These are phyloP conservation scores for Caenorhabditis wallacei DNA, from an alignment of 2,888 invertebrate genomes.

Conservation along the genomic window DNA sequence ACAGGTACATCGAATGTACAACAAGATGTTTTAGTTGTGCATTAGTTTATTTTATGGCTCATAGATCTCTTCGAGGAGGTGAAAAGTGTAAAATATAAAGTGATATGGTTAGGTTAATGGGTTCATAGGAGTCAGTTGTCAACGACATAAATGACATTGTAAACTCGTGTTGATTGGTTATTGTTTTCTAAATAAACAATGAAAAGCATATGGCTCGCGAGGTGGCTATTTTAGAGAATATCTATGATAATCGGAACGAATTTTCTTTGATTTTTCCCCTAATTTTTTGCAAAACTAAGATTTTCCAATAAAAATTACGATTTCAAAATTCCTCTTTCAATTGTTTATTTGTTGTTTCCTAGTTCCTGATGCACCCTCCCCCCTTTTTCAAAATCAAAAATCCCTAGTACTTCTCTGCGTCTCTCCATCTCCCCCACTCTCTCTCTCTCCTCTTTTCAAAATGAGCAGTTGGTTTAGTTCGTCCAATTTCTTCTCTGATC, in stretches of 20 bases:
- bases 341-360: not conserved
- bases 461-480: constrained; percentile 44
- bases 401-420: constrained; percentile 3
- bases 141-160: not conserved
- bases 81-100: constrained; percentile 30
- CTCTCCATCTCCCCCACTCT: constrained; percentile 18
- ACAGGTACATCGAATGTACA: not conserved
- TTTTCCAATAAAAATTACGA: too few relatives aligned
- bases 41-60: constrained; percentile 46
- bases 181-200: too few relatives aligned
- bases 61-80: constrained; percentile 8
- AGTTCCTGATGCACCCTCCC: not conserved
- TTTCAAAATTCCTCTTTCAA: too few relatives aligned
- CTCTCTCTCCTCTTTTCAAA: not conserved
- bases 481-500: not conserved
- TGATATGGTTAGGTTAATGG: constrained; percentile 29
- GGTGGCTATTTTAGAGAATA: too few relatives aligned
- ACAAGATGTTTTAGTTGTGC: constrained; percentile 3
- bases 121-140: not conserved
- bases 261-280: too few relatives aligned
- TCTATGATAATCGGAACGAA: too few relatives aligned
- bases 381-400: constrained; percentile 3
- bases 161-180: not conserved
- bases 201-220: too few relatives aligned
- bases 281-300: too few relatives aligned